Base-by-base conservation (phyloP, 2,797 vertebrate genomes). In the Poeciliopsis turneri region DNA sequence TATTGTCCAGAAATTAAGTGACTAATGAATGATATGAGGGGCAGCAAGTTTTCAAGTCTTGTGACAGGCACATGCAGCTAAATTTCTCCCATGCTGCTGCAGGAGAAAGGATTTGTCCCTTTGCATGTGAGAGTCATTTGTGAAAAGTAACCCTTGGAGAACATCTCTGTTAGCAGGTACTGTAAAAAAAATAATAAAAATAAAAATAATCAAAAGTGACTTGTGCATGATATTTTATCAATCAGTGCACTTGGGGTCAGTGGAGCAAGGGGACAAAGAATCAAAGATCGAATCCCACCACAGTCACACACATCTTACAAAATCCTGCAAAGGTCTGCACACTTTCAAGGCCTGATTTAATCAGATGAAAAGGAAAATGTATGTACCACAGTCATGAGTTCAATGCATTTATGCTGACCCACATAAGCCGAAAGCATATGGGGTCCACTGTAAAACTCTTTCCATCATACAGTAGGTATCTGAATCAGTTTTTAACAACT, bases 21-120 rank as follows among this genome's bases (percentile, higher is more conserved):
- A 70, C 82, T 92, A 93, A 93, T 91, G 75, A 86, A 84, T 53
- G n/a, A 70, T 39, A 79, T 82, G 81, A 90, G 83, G 88, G 36
- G 8, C 49, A 49, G 82, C 86, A 81, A 75, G 59, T 76, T 78
- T 86, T 68, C 77, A 66, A 23, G 92, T 92, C 94, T 92, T 91
- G 90, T 95, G 95, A 95, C 90, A 78, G 16, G 82, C 91, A 93
- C 89, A 84, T 90, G 90, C 80, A 79, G 23, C 11, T 39, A 41
- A 80, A 78, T 66, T 2, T 77, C 16, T 73, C 68, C n/a, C 45
- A 77, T n/a, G 5, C 69, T 71, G 36, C 53, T 59, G 53, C 4
- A 2, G 46, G 23, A 30, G 39, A 39, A 23, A 71, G 10, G 9
- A 71, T 12, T 25, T 12, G 4, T 28, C n/a, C 2, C 59, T 43